Evolutionary conservation across 2,888 invertebrate species (phyloP), one percentile per base, ranked within the genome.

Genomic region (Noctua fimbriata): DNA sequence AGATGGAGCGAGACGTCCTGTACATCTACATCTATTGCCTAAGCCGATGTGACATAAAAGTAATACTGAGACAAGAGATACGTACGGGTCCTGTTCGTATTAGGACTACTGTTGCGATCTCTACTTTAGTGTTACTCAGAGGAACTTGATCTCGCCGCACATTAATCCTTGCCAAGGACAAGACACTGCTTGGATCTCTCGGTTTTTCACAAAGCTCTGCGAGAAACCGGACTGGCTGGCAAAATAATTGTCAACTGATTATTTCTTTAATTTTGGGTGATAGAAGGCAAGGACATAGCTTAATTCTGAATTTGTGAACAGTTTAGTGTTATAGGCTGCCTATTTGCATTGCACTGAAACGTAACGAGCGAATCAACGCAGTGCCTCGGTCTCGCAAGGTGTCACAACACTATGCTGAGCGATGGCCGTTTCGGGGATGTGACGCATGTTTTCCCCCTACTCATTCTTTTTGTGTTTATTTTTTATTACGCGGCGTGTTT

Each of bases 161-260:
- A 86, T 86, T 88, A 88, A 88, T 86, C 88, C 86, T 82, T 79
- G 86, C 86, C 86, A 86, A 63, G 71, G 78, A 86, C 86, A 86
- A 86, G 76, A 85, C 86, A 79, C 41, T 69, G 82, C 69, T 79
- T 60, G 87, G 67, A 70, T 87, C 85, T 87, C 85, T 75, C 32
- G 82, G 63, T 81, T 85, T 85, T 85, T 85, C 76, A 87, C 76
- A 85, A 85, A 87, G 87, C 85, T 77, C 66, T 58, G 71, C 44
- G 71, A 76, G 63, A 60, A 72, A 70, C 28, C 69, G n/a, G 63
- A 79, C 69, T 63, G 16, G 47, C 28, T 79, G 47, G 55, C 52
- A 44, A 87, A 78, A 84, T 83, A 60, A 67, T 67, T 78, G 60
- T 70, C 32, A 72, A n/a, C 28, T 60, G 36, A 49, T 60, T 78